phyloP scores from a whole-genome alignment of 2,797 vertebrate species.

The Glyptemys insculpta region DNA sequence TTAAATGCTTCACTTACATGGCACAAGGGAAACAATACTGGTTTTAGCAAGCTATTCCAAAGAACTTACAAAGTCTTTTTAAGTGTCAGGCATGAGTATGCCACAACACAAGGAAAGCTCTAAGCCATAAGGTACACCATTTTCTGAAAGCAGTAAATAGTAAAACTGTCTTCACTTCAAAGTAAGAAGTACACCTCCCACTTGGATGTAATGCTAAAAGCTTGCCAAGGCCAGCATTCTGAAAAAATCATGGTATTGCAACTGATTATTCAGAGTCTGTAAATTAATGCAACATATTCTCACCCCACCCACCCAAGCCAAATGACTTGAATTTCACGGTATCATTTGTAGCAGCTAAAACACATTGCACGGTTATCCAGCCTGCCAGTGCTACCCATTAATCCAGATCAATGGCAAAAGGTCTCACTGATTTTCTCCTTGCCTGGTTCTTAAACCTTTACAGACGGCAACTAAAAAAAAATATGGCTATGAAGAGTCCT shows the following conservation, averaged over 20 bases:
- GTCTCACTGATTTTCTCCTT: background rate
- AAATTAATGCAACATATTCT: background rate
- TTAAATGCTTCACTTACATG: background rate
- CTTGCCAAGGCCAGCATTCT: background rate
- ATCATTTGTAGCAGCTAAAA: background rate
- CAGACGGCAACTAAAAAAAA: fast-evolving
- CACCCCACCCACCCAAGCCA: background rate
- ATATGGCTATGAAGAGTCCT: background rate
- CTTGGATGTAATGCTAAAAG: background rate
- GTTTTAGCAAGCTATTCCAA: background rate
- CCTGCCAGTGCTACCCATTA: fast-evolving
- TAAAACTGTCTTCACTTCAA: background rate
- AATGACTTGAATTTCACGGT: background rate
- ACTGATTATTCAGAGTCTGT: background rate
- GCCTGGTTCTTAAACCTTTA: background rate
- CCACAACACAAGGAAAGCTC: background rate
- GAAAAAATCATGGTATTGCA: background rate
- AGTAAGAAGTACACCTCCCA: background rate
- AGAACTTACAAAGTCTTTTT: background rate
- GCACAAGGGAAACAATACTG: background rate
- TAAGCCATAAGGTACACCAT: background rate
- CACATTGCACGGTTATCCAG: background rate
- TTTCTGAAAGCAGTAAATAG: background rate
- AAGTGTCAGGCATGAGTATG: background rate
- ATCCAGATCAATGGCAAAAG: background rate